Percentiles rank a stretch among this genome's conserved stretches.
phyloP scores from a whole-genome alignment of 1,140 invertebrate genomes.

The Carcinoscorpius rotundicauda region DNA sequence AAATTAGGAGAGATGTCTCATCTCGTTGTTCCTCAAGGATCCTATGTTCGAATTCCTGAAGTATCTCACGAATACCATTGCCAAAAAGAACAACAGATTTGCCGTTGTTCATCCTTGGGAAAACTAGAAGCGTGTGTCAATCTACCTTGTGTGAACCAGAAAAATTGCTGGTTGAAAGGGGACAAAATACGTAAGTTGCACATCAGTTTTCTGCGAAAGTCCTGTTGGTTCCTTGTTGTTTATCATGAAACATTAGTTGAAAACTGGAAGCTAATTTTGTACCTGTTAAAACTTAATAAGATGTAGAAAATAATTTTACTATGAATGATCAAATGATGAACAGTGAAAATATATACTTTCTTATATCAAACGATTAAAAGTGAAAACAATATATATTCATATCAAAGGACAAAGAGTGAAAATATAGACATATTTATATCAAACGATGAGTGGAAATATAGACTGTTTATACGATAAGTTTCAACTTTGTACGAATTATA shows the following conservation, averaged over 20 bases:
- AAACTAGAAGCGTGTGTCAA: constrained; percentile 57
- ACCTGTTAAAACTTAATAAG: too few species aligned
- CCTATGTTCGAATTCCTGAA: constrained; percentile 60
- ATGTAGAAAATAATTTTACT: neutral
- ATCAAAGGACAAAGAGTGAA: too few species aligned
- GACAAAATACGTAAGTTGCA: constrained; percentile 38
- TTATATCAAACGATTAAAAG: neutral
- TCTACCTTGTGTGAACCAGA: constrained; percentile 49
- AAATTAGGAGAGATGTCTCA: constrained; percentile 62
- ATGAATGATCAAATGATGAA: neutral
- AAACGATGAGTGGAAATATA: too few species aligned
- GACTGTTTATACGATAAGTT: too few species aligned
- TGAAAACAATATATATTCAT: neutral
- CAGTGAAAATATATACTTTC: neutral
- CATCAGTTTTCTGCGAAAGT: neutral
- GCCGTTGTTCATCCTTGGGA: constrained; percentile 53
- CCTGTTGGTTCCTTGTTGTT: neutral
- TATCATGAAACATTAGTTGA: neutral
- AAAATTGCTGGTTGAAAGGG: constrained; percentile 49
- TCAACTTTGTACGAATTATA: neutral
- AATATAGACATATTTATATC: too few species aligned
- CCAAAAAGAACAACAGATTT: constrained; percentile 46
- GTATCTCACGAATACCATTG: constrained; percentile 47
- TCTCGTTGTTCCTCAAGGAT: constrained; percentile 54
- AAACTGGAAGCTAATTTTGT: neutral